Evolutionary conservation across 1,140 invertebrate genomes (phyloP).

Genomic region (Scaptomyza hsui): DNA sequence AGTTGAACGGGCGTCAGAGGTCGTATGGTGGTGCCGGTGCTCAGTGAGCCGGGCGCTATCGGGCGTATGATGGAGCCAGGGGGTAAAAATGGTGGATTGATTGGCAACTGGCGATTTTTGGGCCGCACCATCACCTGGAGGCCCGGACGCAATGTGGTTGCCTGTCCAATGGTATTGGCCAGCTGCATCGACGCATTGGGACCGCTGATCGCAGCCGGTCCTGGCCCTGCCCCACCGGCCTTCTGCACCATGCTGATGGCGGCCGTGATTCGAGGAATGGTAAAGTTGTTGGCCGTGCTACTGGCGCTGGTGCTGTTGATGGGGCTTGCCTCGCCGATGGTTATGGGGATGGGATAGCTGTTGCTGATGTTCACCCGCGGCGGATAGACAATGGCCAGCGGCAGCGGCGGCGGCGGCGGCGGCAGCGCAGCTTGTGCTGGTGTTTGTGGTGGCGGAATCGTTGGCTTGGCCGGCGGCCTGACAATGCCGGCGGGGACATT

Average conservation of each 20-base stretch:
- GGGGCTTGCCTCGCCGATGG: no score
- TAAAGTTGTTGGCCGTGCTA: background rate
- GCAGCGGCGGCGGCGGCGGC: slow-evolving; percentile 16
- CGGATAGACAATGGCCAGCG: slow-evolving; percentile 61
- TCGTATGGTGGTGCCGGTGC: background rate
- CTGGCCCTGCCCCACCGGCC: background rate
- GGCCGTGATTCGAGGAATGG: slow-evolving; percentile 23
- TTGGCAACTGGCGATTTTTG: background rate
- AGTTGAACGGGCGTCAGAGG: background rate
- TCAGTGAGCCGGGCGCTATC: background rate
- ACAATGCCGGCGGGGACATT: background rate
- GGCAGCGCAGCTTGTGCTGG: background rate
- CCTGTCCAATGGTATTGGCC: background rate
- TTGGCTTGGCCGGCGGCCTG: background rate
- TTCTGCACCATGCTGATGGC: slow-evolving; percentile 18
- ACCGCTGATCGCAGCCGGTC: no score
- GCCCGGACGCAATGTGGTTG: background rate
- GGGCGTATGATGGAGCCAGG: background rate
- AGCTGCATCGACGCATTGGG: background rate
- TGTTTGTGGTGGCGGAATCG: background rate
- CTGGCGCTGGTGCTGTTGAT: background rate
- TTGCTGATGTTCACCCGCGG: background rate
- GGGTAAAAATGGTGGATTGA: no score
- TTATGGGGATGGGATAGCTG: no score
- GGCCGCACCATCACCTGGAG: background rate